Evolutionary conservation across 2,113 vertebrate species (phyloP), one percentile per base, ranked within the genome.

Genomic region (Otis tarda): DNA sequence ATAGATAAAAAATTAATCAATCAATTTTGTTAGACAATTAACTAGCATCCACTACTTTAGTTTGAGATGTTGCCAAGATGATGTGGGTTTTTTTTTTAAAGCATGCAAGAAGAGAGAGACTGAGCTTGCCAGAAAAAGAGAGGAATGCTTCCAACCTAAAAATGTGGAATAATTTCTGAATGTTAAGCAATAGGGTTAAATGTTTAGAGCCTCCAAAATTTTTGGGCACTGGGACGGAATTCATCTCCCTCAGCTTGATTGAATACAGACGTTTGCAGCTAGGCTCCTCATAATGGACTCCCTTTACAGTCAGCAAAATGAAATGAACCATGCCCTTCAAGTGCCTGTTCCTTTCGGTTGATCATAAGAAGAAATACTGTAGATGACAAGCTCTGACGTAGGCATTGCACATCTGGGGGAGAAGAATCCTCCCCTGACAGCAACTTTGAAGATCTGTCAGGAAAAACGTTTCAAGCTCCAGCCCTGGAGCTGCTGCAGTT

Each of bases 171-270:
- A 82, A 95, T 93, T 94, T 96, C 55, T 73, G 81, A 87, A 90
- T 94, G 73, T 79, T 94, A 93, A 95, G 87, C 78, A 95, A 80
- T 35, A n/a, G 89, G 84, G 78, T 95, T 95, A 95, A 96, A 87
- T 75, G 56, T 73, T 94, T 82, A 61, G 11, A 77, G 91, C 50
- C 78, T 93, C 82, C 93, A 91, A 90, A 95, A 93, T 63, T 85
- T 83, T 96, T 94, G 90, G 92, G 90, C 84, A 75, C 53, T 1
- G 9, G 53, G 43, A 93, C 0, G 37, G 93, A 96, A 94, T 97
- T 87, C 10, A 76, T 89, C 70, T 93, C 61, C 87, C 74, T 94
- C 61, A 22, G 53, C 45, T 87, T 91, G 87, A 95, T 69, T 91
- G 81, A 93, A 94, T 91, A 77, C 95, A 96, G 93, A 87, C 64